These are phyloP conservation scores for Narcine bancroftii DNA, from an alignment of 2,113 vertebrate genomes.

Conservation along the genomic window DNA sequence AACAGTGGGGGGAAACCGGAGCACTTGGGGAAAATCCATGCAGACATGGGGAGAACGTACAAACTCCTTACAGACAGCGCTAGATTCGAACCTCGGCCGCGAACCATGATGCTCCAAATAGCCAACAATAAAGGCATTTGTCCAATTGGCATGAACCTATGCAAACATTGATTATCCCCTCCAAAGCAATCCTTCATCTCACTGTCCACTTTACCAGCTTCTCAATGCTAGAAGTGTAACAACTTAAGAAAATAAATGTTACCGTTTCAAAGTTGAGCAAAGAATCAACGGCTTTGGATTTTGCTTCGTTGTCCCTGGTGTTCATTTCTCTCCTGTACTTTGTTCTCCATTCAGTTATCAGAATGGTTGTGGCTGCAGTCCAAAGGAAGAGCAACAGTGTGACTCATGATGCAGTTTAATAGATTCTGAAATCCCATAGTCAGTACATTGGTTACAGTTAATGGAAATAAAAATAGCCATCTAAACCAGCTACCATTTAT, in stretches of 20 bases:
- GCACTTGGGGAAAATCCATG: no score
- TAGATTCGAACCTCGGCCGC: background rate
- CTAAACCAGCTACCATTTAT: background rate
- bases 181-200: background rate
- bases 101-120: no score
- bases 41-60: no score
- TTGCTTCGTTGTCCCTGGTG: conserved; percentile 75
- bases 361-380: conserved; percentile 72
- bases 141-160: no score
- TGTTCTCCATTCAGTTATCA: conserved; percentile 91
- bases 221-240: background rate
- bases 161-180: no score
- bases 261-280: conserved; percentile 96
- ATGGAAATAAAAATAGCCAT: background rate
- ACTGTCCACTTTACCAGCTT: background rate
- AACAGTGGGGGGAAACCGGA: no score
- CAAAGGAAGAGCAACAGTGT: background rate
- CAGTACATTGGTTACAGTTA: background rate
- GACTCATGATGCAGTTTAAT: background rate
- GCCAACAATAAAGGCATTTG: no score
- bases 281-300: conserved; percentile 80
- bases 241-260: conserved; percentile 34
- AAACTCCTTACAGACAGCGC: no score
- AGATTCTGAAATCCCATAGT: background rate
- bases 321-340: conserved; percentile 93